A percentile compares a stretch with the other conserved stretches of the same genome.
Evolutionary conservation across 2,888 invertebrate species (phyloP).

Genomic region (Palloptera scutellata): DNA sequence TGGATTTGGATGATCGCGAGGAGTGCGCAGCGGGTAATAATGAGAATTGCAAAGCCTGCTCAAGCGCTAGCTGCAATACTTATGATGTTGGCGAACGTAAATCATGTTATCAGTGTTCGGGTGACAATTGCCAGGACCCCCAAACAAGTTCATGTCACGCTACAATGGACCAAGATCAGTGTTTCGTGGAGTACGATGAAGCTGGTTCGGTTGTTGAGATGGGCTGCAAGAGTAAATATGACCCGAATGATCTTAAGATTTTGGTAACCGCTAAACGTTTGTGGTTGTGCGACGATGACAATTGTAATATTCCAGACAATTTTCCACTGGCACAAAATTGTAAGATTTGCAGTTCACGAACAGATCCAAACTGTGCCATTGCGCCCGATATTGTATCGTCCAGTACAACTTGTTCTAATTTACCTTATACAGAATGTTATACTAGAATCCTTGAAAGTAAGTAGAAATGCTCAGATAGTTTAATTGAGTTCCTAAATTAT

Average conservation of each 20-base stretch:
- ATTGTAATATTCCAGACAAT: conserved; percentile 50
- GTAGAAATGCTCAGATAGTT: background rate
- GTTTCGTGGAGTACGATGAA: conserved; percentile 50
- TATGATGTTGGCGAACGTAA: conserved; percentile 47
- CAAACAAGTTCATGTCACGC: conserved; percentile 46
- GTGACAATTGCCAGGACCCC: conserved; percentile 47
- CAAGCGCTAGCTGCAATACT: conserved; percentile 44
- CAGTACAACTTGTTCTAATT: conserved; percentile 40
- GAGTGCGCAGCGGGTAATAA: conserved; percentile 41
- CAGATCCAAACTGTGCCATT: conserved; percentile 49
- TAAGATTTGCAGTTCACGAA: conserved; percentile 50
- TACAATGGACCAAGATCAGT: conserved; percentile 46
- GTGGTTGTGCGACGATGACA: conserved; percentile 51
- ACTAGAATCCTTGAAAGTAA: conserved; percentile 45
- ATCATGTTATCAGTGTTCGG: conserved; percentile 50
- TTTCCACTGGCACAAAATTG: conserved; percentile 45
- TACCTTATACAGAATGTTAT: conserved; percentile 52
- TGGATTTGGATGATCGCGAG: conserved; percentile 50
- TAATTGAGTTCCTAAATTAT: background rate
- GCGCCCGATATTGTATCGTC: conserved; percentile 36
- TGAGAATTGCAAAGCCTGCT: conserved; percentile 48
- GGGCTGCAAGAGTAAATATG: conserved; percentile 55
- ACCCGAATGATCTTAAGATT: conserved; percentile 41
- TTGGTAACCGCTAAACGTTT: conserved; percentile 45
- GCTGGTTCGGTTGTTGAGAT: conserved; percentile 37